Evolutionary conservation across 2,113 vertebrate species (phyloP), one percentile per base, ranked within the genome.

Genomic region (Platysternon megacephalum): DNA sequence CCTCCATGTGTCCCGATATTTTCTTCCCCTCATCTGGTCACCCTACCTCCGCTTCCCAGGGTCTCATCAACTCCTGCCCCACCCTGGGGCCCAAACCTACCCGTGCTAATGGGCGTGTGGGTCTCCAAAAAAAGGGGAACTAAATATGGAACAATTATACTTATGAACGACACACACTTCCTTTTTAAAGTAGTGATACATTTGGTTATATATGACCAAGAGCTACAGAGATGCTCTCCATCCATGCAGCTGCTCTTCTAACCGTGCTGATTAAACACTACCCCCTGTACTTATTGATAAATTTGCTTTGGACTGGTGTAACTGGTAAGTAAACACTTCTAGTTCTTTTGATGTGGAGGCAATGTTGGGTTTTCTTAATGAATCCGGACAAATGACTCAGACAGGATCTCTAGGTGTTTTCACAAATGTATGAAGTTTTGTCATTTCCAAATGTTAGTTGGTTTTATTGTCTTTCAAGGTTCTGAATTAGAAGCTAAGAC

Each of bases 321-420:
- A 52, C 28, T 78, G 87, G 98, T 98, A 97, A 98, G 98, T 97
- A 89, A 93, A n/a, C 9, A 12, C 9, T 93, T 95, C 93, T 65
- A 0, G 1, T 29, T 91, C 11, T 96, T 91, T 92, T 80, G 12
- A 10, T 39, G 0, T 2, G 0, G 21, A 32, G 19, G 39, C 29
- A 26, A 2, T 3, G 2, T 4, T 11, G 7, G 39, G 10, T 3
- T 82, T 28, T 93, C 5, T 56, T 58, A n/a, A 0, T 81, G n/a
- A 86, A 19, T 82, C 35, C 53, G 24, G 46, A 46, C 22, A 51
- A 79, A 48, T 52, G 53, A 91, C 19, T 51, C 39, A 85, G 78
- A 22, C n/a, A 72, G 86, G 94, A 44, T 52, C 11, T 61, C 29
- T 84, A 42, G 4, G 21, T 88, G 10, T 68, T 92, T 65, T 52